Evolutionary conservation across 2,888 invertebrate species (phyloP).

Genomic region (Ophioninae sp.): DNA sequence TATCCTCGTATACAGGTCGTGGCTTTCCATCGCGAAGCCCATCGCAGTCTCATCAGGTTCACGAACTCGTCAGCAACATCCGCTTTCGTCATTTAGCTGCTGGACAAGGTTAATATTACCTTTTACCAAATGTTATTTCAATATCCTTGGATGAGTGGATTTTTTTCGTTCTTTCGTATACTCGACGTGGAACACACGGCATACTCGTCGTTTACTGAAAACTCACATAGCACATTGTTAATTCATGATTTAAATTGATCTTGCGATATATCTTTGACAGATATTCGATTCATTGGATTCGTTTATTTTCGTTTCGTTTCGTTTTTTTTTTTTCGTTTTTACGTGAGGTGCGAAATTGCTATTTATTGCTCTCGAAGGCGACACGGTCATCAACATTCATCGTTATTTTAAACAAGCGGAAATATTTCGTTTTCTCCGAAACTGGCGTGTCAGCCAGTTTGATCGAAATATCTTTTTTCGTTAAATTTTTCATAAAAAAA

Average conservation of each 20-base stretch:
- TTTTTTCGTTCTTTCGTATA: constrained; percentile 53
- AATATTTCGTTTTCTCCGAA: not conserved
- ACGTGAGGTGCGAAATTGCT: constrained; percentile 69
- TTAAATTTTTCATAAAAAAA: no score
- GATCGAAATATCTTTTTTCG: no score
- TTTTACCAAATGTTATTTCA: constrained; percentile 76
- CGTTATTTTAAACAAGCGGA: constrained; percentile 15
- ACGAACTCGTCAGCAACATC: constrained; percentile 64
- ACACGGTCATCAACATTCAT: constrained; percentile 48
- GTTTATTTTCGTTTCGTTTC: constrained; percentile 60
- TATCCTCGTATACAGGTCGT: constrained; percentile 74
- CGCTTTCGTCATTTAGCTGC: constrained; percentile 76
- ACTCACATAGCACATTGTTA: constrained; percentile 78
- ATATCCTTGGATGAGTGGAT: constrained; percentile 26
- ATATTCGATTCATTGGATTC: constrained; percentile 38
- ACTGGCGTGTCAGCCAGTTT: no score
- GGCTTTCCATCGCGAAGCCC: constrained; percentile 51
- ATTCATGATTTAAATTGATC: constrained; percentile 65
- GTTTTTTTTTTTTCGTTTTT: constrained; percentile 51
- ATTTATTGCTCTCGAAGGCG: constrained; percentile 73
- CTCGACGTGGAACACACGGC: constrained; percentile 75
- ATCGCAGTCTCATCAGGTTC: constrained; percentile 37
- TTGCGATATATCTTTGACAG: not conserved
- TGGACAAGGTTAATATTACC: constrained; percentile 79
- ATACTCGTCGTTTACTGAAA: constrained; percentile 80